Conservation (phyloP, 2,888 invertebrate genomes). For the Nasonia oneida region DNA sequence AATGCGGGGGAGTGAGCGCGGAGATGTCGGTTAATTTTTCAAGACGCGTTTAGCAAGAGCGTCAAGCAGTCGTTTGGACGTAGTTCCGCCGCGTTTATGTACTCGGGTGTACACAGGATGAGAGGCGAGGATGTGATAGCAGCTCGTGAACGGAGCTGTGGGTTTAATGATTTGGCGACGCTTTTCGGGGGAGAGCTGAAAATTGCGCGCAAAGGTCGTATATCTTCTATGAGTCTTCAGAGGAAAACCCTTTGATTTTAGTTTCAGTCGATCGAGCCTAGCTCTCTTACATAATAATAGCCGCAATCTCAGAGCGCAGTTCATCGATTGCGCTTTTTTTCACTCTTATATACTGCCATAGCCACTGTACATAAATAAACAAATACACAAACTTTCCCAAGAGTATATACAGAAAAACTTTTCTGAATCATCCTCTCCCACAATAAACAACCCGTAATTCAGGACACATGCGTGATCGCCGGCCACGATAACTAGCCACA, state of each 20-base stretch:
- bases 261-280: too few relatives aligned
- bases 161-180: background rate
- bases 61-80: background rate
- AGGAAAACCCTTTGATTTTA: too few relatives aligned
- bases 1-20: background rate
- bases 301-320: too few relatives aligned
- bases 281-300: too few relatives aligned
- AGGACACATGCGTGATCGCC: background rate
- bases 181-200: background rate
- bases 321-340: too few relatives aligned
- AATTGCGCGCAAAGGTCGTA: background rate
- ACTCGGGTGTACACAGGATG: background rate
- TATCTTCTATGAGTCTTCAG: too few relatives aligned
- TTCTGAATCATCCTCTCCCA: background rate
- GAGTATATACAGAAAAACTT: too few relatives aligned
- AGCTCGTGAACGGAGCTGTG: background rate
- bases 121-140: background rate
- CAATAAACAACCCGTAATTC: background rate
- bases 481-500: background rate
- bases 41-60: constrained; percentile 40
- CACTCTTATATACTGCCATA: too few relatives aligned
- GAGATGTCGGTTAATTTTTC: constrained; percentile 49
- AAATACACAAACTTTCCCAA: too few relatives aligned
- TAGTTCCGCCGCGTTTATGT: constrained; percentile 18
- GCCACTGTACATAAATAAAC: too few relatives aligned